Evolutionary conservation across 2,888 invertebrate species (phyloP).

Genomic region (Oligia latruncula): DNA sequence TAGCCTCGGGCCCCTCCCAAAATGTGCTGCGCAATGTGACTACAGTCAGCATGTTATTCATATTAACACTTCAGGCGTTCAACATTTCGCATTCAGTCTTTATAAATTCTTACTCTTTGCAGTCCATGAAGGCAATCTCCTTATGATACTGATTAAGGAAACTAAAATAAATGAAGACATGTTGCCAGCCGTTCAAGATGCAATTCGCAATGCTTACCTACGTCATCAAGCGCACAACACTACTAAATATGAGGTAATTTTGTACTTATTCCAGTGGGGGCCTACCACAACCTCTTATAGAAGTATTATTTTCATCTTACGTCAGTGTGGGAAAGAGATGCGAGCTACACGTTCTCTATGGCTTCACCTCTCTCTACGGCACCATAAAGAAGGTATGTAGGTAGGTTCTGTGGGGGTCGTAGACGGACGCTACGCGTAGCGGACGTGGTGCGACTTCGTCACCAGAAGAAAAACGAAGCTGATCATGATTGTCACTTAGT

Average conservation of each 20-base stretch:
- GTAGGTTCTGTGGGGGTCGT: too few species aligned
- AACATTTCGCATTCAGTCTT: too few species aligned
- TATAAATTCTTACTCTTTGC: neutral
- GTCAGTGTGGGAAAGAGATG: neutral
- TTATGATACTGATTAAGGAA: conserved; percentile 71
- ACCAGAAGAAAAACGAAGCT: neutral
- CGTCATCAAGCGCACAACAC: conserved; percentile 66
- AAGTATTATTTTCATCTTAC: neutral
- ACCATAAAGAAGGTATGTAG: too few species aligned
- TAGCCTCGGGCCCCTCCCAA: neutral
- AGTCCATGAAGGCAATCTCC: conserved; percentile 76
- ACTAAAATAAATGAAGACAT: conserved; percentile 67
- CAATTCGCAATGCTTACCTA: conserved; percentile 72
- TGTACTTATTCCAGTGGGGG: neutral
- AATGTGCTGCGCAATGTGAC: neutral
- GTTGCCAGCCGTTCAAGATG: conserved; percentile 68
- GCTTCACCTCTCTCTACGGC: neutral
- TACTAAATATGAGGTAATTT: conserved; percentile 65
- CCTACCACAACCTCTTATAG: neutral
- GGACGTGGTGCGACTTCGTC: too few species aligned
- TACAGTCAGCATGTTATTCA: neutral
- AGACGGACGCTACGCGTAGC: too few species aligned
- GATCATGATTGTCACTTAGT: neutral
- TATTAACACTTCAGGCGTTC: neutral
- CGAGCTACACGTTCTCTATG: neutral